phyloP scores from a whole-genome alignment of 2,888 invertebrate species.

The Cryptus viduatorius region DNA sequence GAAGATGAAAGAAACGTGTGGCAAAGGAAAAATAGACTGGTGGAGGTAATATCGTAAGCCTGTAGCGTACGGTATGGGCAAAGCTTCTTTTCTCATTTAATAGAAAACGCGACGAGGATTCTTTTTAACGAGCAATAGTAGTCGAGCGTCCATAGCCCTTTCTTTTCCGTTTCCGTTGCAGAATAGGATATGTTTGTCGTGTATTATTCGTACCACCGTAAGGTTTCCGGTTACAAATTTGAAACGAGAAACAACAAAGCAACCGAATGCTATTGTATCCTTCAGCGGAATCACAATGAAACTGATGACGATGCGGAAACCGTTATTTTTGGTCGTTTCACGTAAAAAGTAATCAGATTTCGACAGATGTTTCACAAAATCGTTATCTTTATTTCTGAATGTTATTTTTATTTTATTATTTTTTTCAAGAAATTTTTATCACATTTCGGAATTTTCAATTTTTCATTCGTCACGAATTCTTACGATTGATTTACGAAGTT shows the following conservation, averaged over 20 bases:
- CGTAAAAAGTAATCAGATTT: no score
- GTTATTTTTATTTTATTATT: no score
- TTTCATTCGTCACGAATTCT: no score
- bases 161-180: neutral
- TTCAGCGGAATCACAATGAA: no score
- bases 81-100: slow-evolving; percentile 33
- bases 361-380: no score
- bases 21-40: slow-evolving; percentile 21
- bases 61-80: neutral
- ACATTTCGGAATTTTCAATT: no score
- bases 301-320: no score
- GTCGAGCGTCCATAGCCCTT: neutral
- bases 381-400: no score
- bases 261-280: neutral
- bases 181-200: neutral
- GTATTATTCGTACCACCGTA: neutral
- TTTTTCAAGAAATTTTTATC: no score
- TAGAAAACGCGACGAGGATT: slow-evolving; percentile 29
- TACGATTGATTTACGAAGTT: no score
- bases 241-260: neutral
- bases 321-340: no score
- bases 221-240: neutral
- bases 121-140: slow-evolving; percentile 22
- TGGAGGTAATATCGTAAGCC: slow-evolving; percentile 33
- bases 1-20: slow-evolving; percentile 33